These are phyloP conservation scores for Fundulus diaphanus DNA, from an alignment of 2,797 vertebrate genomes.

Conservation along the genomic window DNA sequence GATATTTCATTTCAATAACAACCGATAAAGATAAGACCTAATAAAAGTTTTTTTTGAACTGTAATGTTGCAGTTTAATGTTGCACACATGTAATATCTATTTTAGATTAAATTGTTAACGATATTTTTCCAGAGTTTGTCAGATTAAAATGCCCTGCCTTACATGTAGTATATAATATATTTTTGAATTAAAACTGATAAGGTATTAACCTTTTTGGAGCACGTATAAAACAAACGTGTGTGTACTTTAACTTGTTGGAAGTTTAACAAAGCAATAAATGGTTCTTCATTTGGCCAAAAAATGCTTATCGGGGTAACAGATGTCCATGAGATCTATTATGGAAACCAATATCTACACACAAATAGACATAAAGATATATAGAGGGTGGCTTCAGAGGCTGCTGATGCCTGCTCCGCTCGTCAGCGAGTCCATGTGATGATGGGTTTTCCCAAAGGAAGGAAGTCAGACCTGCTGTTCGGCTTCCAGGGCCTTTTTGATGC, in stretches of 20 bases:
- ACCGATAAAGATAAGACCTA: too few relatives aligned
- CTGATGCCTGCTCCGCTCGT: slow-evolving; percentile 78
- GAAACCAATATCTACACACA: not conserved
- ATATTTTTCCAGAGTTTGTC: not conserved
- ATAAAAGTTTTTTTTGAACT: not conserved
- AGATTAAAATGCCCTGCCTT: not conserved
- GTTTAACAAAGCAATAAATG: not conserved
- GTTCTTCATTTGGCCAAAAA: not conserved
- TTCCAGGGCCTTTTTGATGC: slow-evolving; percentile 46
- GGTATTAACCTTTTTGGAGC: not conserved
- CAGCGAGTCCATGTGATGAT: slow-evolving; percentile 61
- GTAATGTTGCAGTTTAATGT: not conserved
- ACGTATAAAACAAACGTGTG: not conserved
- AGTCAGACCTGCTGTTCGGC: slow-evolving; percentile 49
- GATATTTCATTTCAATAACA: too few relatives aligned
- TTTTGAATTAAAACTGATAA: not conserved
- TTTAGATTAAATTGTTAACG: not conserved
- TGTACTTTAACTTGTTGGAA: not conserved
- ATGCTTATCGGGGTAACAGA: not conserved
- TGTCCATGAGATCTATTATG: not conserved
- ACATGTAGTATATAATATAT: too few relatives aligned
- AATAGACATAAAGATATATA: slow-evolving; percentile 7
- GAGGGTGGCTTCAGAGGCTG: slow-evolving; percentile 28
- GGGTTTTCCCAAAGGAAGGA: slow-evolving; percentile 76
- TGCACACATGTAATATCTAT: not conserved